These are phyloP conservation scores for Melanerpes formicivorus DNA, from an alignment of 2,113 vertebrate species.

Conservation along the genomic window DNA sequence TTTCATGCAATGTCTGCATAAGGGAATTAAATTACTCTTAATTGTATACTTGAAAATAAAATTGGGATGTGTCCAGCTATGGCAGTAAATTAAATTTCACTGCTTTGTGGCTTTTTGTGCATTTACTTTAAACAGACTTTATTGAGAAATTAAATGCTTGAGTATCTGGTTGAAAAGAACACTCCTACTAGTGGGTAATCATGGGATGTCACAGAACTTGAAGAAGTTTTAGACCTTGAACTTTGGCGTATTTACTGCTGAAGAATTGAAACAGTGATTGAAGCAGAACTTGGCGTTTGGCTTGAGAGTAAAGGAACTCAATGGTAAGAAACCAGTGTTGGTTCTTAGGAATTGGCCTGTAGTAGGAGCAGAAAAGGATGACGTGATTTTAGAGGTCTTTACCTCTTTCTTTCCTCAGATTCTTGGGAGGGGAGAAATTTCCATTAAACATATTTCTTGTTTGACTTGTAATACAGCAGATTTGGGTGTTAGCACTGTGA, in stretches of 20 bases:
- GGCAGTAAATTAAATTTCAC: slow-evolving; percentile 30
- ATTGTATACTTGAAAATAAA: slow-evolving; percentile 41
- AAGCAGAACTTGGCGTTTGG: not conserved
- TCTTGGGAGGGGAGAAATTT: not conserved
- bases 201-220: slow-evolving; percentile 36
- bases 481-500: not conserved
- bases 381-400: not conserved
- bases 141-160: slow-evolving; percentile 49
- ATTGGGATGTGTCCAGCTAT: slow-evolving; percentile 24
- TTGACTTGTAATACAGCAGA: not conserved
- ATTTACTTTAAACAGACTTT: slow-evolving; percentile 55
- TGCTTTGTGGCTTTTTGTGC: slow-evolving; percentile 30
- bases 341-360: not conserved
- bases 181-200: slow-evolving; percentile 7
- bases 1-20: not conserved
- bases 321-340: not conserved
- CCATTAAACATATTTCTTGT: not conserved
- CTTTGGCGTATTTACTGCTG: not conserved
- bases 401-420: not conserved
- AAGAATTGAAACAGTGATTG: not conserved
- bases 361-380: not conserved
- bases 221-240: slow-evolving; percentile 16
- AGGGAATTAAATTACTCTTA: slow-evolving; percentile 37
- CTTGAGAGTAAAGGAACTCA: not conserved
- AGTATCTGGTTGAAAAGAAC: slow-evolving; percentile 35